Evolutionary conservation across 2,888 invertebrate species (phyloP), one percentile per base, ranked within the genome.

Genomic region (Drosophila paracracens): DNA sequence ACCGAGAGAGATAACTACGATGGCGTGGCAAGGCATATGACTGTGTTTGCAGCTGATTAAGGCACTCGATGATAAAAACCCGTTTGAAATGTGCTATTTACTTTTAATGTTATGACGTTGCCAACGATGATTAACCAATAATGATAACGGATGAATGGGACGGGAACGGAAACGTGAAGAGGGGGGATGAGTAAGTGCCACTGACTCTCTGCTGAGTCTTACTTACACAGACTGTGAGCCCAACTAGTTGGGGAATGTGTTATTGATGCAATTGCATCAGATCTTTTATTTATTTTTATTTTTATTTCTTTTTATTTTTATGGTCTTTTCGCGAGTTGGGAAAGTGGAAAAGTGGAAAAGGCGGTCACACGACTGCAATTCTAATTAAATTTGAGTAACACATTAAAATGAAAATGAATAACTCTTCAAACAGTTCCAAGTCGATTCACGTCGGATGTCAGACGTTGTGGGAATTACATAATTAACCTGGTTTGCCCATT

Each of bases 81-180:
- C 79, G 79, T 79, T 79, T 80, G 74, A 81, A 81, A 83, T 80
- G 79, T 70, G 79, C 76, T 84, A 84, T 85, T 89, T 81, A 76
- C 70, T 87, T 84, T 81, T 60, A 79, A 74, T 79, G 79, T 85
- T 83, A 79, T 79, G 68, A 76, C 70, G 70, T 70, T 77, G 62
- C 74, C 64, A 63, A 67, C 81, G 71, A 82, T 79, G 88, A 89
- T 85, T 89, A 87, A 84, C 82, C 84, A 88, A 89, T 82, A 82
- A 76, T 70, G 81, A 79, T 82, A 79, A 77, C 79, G 77, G 58
- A 61, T 58, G 66, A 70, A 53, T 76, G 73, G 67, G 16, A 62
- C 13, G 38, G 36, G 51, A 38, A 36, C 4, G 59, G n/a, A 35
- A 11, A 29, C 4, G 25, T 18, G 36, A 27, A n/a, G 11, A 36